Evolutionary conservation across 1,140 invertebrate species (phyloP).

Genomic region (Zaprionus camerounensis): DNA sequence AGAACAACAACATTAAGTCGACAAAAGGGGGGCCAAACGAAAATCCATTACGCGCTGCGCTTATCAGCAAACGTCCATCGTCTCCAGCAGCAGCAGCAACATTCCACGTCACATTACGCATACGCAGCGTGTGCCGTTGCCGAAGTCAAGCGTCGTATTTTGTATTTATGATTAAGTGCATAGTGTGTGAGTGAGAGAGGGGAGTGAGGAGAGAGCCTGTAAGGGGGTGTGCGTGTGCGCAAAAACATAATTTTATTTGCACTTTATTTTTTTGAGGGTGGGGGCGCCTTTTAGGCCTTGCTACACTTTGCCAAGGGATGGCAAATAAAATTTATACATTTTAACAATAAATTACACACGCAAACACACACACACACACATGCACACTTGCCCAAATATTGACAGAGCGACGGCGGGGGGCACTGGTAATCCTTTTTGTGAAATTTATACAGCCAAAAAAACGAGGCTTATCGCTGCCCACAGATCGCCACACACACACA

Average conservation of each 20-base stretch:
- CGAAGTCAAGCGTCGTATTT: slow-evolving; percentile 45
- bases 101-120: slow-evolving; percentile 63
- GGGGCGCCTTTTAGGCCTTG: background rate
- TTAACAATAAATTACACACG: slow-evolving; percentile 69
- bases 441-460: slow-evolving; percentile 61
- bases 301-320: slow-evolving; percentile 6
- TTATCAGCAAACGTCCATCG: slow-evolving; percentile 59
- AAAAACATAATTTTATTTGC: slow-evolving; percentile 44
- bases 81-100: slow-evolving; percentile 55
- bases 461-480: slow-evolving; percentile 59
- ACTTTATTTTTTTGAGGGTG: slow-evolving; percentile 17
- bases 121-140: slow-evolving; percentile 50
- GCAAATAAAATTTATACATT: slow-evolving; percentile 65
- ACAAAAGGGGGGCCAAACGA: slow-evolving; percentile 18
- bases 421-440: slow-evolving; percentile 74
- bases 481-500: slow-evolving; percentile 57
- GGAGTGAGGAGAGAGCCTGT: background rate
- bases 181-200: slow-evolving; percentile 5
- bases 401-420: slow-evolving; percentile 24
- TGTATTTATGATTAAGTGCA: slow-evolving; percentile 56
- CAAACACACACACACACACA: background rate
- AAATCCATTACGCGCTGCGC: slow-evolving; percentile 67
- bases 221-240: slow-evolving; percentile 13
- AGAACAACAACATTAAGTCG: slow-evolving; percentile 24
- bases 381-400: slow-evolving; percentile 64